Conservation (phyloP, 2,113 vertebrate genomes). For the Corythoichthys haematopterus region DNA sequence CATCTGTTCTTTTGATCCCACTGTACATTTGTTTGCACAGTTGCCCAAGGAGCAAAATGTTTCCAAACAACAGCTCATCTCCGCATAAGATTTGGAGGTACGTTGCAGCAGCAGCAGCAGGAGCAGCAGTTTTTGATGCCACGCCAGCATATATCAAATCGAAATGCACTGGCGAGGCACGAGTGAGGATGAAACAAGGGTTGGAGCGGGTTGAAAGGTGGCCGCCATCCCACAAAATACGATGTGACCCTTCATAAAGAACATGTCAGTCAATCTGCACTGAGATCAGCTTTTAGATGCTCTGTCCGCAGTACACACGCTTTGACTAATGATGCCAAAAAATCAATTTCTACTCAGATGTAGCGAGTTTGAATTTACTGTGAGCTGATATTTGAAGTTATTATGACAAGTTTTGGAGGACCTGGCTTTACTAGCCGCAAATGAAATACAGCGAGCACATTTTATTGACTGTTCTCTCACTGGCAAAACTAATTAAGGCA, state of each 20-base stretch:
- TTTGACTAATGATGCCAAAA: not conserved
- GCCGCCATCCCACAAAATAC: conserved; percentile 38
- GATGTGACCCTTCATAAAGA: conserved; percentile 38
- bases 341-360: not conserved
- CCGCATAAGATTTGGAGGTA: conserved; percentile 30
- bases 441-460: not conserved
- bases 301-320: not conserved
- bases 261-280: not conserved
- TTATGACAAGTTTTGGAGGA: not conserved
- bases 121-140: conserved; percentile 27
- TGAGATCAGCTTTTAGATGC: not conserved
- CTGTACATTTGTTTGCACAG: conserved; percentile 24
- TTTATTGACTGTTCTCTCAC: not conserved
- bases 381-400: conserved; percentile 4
- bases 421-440: not conserved
- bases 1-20: conserved; percentile 19
- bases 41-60: conserved; percentile 54
- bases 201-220: conserved; percentile 32
- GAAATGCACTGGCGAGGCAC: conserved; percentile 15
- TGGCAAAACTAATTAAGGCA: not conserved
- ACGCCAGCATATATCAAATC: conserved; percentile 34
- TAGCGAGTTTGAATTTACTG: conserved; percentile 1
- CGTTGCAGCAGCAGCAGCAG: conserved; percentile 27
- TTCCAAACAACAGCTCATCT: conserved; percentile 43
- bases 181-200: conserved; percentile 35